Conservation (phyloP, 2,888 invertebrate species). For the Dicyrtomina minuta region DNA sequence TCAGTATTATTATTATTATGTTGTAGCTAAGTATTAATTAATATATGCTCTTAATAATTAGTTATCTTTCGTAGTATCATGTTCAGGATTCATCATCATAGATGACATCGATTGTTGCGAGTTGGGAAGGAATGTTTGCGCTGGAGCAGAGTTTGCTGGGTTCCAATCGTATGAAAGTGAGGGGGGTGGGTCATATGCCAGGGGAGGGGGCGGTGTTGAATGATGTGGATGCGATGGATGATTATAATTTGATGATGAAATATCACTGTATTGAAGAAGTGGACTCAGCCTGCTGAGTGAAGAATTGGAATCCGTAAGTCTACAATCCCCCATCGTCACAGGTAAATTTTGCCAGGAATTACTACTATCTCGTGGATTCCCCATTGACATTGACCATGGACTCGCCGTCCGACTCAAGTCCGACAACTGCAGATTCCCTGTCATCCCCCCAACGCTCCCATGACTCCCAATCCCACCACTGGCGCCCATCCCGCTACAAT, state of each 20-base stretch:
- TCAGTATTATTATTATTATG: too few relatives aligned
- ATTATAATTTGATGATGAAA: background rate
- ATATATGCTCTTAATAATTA: background rate
- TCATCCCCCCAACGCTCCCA: background rate
- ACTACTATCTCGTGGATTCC: conserved; percentile 5
- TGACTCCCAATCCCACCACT: background rate
- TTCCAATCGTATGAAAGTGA: conserved; percentile 16
- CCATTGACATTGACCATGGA: conserved; percentile 39
- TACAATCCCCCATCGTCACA: conserved; percentile 52
- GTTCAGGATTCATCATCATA: conserved; percentile 5
- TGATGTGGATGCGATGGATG: too few relatives aligned
- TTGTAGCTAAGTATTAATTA: background rate
- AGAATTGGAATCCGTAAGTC: conserved; percentile 51
- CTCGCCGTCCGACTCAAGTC: conserved; percentile 11
- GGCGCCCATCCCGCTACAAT: conserved; percentile 9
- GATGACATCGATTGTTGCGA: conserved; percentile 1
- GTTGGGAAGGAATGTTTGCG: conserved; percentile 22
- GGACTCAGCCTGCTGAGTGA: conserved; percentile 51
- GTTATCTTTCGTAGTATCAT: background rate
- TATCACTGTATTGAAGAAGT: conserved; percentile 37
- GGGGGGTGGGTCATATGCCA: background rate
- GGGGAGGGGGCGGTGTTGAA: too few relatives aligned
- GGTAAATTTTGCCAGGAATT: conserved; percentile 49
- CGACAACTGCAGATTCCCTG: background rate
- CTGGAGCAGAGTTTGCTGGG: background rate